Conservation (phyloP, 2,797 vertebrate species). For the Atherinosoma microstoma region DNA sequence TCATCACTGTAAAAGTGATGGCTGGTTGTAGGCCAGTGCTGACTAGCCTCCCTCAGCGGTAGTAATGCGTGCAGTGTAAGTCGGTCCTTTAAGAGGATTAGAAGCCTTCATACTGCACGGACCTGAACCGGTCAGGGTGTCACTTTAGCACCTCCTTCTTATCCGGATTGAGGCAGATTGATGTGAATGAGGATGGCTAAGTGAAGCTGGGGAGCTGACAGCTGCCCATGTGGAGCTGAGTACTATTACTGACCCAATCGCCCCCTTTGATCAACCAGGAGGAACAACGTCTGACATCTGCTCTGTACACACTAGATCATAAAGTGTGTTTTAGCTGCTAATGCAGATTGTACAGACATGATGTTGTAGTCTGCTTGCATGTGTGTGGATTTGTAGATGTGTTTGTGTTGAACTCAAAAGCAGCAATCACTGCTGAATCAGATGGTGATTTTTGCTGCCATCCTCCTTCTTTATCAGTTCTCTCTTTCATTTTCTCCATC, state of each 20-base stretch:
- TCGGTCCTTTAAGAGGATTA: slow-evolving; percentile 80
- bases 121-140: slow-evolving; percentile 70
- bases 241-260: slow-evolving; percentile 23
- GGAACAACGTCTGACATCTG: slow-evolving; percentile 7
- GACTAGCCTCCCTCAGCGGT: slow-evolving; percentile 28
- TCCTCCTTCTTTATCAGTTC: slow-evolving; percentile 20
- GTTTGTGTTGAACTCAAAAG: slow-evolving; percentile 1
- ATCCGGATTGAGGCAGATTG: slow-evolving; percentile 75
- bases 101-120: slow-evolving; percentile 35
- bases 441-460: slow-evolving; percentile 29
- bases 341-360: neutral
- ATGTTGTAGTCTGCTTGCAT: neutral
- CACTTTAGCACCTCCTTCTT: slow-evolving; percentile 76
- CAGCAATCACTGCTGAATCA: slow-evolving; percentile 56
- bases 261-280: slow-evolving; percentile 4
- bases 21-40: slow-evolving; percentile 22
- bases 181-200: slow-evolving; percentile 63
- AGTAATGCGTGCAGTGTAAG: slow-evolving; percentile 39
- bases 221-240: slow-evolving; percentile 36
- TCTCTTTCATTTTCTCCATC: slow-evolving; percentile 33
- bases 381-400: slow-evolving; percentile 3
- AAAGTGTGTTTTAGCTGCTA: neutral
- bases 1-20: slow-evolving; percentile 11
- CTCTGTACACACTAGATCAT: neutral
- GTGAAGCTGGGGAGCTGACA: slow-evolving; percentile 51